Evolutionary conservation across 2,113 vertebrate genomes (phyloP), one percentile per base, ranked within the genome.

Genomic region (Oriolus oriolus): DNA sequence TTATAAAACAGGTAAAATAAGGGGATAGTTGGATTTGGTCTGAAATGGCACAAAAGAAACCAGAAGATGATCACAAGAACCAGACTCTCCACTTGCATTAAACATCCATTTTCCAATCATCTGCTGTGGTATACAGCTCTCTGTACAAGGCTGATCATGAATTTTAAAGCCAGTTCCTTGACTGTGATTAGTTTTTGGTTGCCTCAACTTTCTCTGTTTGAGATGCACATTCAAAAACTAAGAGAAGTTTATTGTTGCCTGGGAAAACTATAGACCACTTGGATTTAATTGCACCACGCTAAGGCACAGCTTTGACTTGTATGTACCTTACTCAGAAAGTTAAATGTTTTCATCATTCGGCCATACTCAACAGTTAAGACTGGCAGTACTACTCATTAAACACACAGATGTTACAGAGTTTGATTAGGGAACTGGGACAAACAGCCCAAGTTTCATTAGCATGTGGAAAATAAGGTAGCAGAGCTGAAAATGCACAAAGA

Each of bases 341-440:
- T 93, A 97, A 97, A 96, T 93, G 93, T 97, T 96, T 96, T 90
- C 95, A 95, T 97, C 95, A 95, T 95, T 73, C 89, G 87, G 74
- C 84, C 89, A 86, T 85, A 95, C 81, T 82, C 88, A 96, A 86
- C 85, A 90, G 80, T 76, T 47, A 76, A 94, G 90, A 84, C 64
- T 93, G 89, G 85, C 91, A 57, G 9, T 26, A 81, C 82, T 49
- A 27, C 83, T 95, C 94, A 97, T 97, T 96, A 97, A 86, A 87
- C 50, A 96, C 97, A 97, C 93, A 97, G 97, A 97, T 93, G 96
- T 90, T 97, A 78, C 87, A 81, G 75, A 70, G 50, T 97, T 98
- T 95, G 44, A 80, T 91, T 93, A 93, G 95, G 80, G 10, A 35
- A 74, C 90, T 71, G 54, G 63, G 44, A 82, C 14, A 20, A 93